These are phyloP conservation scores for Melanotaenia pygmaea DNA, from an alignment of 2,797 vertebrate genomes.

Conservation along the genomic window DNA sequence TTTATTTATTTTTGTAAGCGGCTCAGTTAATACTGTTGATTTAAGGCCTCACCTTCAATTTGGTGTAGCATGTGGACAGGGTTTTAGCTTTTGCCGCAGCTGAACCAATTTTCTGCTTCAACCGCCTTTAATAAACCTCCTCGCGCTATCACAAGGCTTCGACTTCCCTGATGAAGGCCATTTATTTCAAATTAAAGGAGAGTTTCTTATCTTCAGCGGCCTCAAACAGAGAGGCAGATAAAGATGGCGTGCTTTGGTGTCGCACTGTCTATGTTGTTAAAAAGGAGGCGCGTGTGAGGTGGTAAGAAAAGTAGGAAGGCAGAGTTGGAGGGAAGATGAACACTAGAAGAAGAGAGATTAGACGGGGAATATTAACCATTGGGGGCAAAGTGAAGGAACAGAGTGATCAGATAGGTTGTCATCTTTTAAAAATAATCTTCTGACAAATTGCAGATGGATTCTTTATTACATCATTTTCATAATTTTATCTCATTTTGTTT, in stretches of 20 bases:
- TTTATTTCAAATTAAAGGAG: conserved; percentile 87
- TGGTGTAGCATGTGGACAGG: conserved; percentile 70
- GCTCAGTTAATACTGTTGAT: conserved; percentile 82
- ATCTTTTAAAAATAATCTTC: conserved; percentile 53
- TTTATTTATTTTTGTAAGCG: conserved; percentile 66
- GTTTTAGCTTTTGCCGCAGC: conserved; percentile 71
- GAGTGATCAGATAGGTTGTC: conserved; percentile 62
- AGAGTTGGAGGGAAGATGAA: conserved; percentile 41
- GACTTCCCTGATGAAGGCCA: conserved; percentile 80
- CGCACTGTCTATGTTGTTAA: conserved; percentile 57
- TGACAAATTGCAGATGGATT: conserved; percentile 50
- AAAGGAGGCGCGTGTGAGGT: not conserved
- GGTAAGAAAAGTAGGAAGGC: conserved; percentile 20
- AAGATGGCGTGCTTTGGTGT: conserved; percentile 69
- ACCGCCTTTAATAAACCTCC: conserved; percentile 82
- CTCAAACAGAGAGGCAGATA: conserved; percentile 62
- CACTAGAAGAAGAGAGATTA: conserved; percentile 42
- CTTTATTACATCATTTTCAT: conserved; percentile 50
- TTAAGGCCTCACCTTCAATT: conserved; percentile 82
- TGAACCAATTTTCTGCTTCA: conserved; percentile 85
- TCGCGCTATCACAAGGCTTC: conserved; percentile 75
- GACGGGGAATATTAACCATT: conserved; percentile 44
- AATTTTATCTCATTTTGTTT: conserved; percentile 47
- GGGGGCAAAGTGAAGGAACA: conserved; percentile 27
- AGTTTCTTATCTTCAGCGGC: conserved; percentile 80